A percentile compares a stretch with the other conserved stretches of the same genome.
Evolutionary conservation across 2,888 invertebrate species (phyloP).

Genomic region (Thymelicus lineola): DNA sequence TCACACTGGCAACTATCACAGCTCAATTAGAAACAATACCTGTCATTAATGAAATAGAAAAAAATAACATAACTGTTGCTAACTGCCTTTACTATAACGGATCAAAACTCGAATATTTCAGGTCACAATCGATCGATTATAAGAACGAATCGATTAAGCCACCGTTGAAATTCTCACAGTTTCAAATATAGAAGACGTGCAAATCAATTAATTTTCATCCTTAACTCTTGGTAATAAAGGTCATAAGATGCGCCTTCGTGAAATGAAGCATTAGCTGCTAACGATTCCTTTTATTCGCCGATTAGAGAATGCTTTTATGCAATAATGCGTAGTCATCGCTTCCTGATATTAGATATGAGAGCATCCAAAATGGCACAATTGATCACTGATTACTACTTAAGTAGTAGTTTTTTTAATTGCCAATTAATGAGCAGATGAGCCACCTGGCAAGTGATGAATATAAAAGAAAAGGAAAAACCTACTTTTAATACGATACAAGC

Average conservation of each 20-base stretch:
- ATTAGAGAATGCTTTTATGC: slow-evolving; percentile 16
- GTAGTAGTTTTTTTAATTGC: too few relatives aligned
- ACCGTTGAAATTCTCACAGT: slow-evolving; percentile 14
- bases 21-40: slow-evolving; percentile 10
- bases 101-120: slow-evolving; percentile 14
- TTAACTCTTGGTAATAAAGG: slow-evolving; percentile 1
- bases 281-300: slow-evolving; percentile 18
- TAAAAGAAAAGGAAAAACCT: too few relatives aligned
- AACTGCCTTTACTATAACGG: slow-evolving; percentile 10
- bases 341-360: slow-evolving; percentile 10
- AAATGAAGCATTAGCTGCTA: slow-evolving; percentile 10
- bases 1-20: not conserved
- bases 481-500: too few relatives aligned
- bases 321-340: slow-evolving; percentile 14
- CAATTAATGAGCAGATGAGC: too few relatives aligned
- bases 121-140: slow-evolving; percentile 26
- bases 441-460: too few relatives aligned
- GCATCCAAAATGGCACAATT: not conserved
- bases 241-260: not conserved
- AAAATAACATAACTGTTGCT: slow-evolving; percentile 9
- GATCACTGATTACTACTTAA: not conserved
- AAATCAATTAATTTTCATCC: not conserved
- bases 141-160: slow-evolving; percentile 30
- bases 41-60: slow-evolving; percentile 3
- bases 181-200: not conserved